Evolutionary conservation across 2,797 vertebrate species (phyloP), one percentile per base, ranked within the genome.

Genomic region (Spinus olivaceus): DNA sequence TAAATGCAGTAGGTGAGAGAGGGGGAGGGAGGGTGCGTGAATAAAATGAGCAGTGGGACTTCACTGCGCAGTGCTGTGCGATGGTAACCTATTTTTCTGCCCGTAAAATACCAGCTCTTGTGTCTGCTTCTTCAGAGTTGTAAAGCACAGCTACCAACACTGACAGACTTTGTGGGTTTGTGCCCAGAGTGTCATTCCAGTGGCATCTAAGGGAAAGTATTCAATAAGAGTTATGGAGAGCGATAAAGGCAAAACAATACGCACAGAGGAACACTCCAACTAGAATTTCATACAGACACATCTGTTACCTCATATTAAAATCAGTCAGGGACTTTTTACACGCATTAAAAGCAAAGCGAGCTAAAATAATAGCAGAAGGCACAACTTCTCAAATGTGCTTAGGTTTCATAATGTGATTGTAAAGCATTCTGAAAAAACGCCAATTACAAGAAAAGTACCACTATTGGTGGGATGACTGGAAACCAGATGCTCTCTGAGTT

Each of bases 341-440:
- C 21, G 14, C 32, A 21, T 49, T 65, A 60, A 80, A 90, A 82
- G 60, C 76, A 71, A 41, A 1, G 21, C 14, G 85, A 86, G 33
- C 56, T 70, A 70, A 86, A 94, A 81, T 35, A 80, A 86, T 83
- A 86, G 77, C 83, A 92, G 66, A 80, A 81, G 56, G 86, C 49
- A 64, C 56, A 60, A 51, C 37, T 89, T 89, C 41, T 71, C 76
- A 56, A 47, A 80, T 28, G 28, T 61, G 46, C 67, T 82, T 59
- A 41, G 35, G 47, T 78, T 95, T 96, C 69, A 53, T 22, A 88
- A 84, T 2, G 33, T 19, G 24, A 80, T 23, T 67, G 42, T 57
- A 87, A 90, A 87, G 86, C 39, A 15, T 64, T 81, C 59, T 71
- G 67, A 85, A 81, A 78, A 87, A 89, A 20, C 30, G 47, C 39